A percentile compares a stretch with the other conserved stretches of the same genome.
Evolutionary conservation across 2,888 invertebrate genomes (phyloP).

Genomic region (Protula sp.): DNA sequence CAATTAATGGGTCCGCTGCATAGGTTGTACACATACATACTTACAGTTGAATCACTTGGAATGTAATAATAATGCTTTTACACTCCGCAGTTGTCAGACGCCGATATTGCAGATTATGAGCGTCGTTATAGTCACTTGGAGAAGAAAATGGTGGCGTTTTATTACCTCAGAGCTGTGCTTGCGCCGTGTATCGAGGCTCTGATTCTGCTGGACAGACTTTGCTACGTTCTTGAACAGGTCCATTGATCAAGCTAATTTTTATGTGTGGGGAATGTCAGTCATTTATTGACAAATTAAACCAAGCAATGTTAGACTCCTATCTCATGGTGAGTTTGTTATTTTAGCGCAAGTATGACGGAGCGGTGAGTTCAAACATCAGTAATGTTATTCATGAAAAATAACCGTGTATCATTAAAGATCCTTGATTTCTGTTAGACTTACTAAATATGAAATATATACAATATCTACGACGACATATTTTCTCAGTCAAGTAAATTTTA

Average conservation of each 20-base stretch:
- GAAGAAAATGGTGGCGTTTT: constrained; percentile 59
- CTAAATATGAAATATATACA: not conserved
- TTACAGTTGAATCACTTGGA: too few species aligned
- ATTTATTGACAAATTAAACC: not conserved
- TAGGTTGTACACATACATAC: too few species aligned
- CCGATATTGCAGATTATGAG: constrained; percentile 5
- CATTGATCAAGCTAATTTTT: constrained; percentile 58
- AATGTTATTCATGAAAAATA: too few species aligned
- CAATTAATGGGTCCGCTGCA: too few species aligned
- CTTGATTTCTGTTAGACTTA: too few species aligned
- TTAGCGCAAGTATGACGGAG: too few species aligned
- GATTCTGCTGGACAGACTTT: constrained; percentile 74
- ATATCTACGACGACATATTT: not conserved
- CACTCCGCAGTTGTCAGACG: constrained; percentile 12
- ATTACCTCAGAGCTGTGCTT: constrained; percentile 69
- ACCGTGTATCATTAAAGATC: too few species aligned
- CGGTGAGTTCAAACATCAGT: too few species aligned
- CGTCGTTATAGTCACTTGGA: not conserved
- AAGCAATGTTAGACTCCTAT: too few species aligned
- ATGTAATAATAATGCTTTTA: too few species aligned
- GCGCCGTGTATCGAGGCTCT: constrained; percentile 77
- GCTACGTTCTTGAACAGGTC: constrained; percentile 68
- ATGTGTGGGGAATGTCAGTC: not conserved
- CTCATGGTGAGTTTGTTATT: too few species aligned
- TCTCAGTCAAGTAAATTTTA: not conserved